Evolutionary conservation across 2,888 invertebrate species (phyloP).

Genomic region (Agrotis clavis): DNA sequence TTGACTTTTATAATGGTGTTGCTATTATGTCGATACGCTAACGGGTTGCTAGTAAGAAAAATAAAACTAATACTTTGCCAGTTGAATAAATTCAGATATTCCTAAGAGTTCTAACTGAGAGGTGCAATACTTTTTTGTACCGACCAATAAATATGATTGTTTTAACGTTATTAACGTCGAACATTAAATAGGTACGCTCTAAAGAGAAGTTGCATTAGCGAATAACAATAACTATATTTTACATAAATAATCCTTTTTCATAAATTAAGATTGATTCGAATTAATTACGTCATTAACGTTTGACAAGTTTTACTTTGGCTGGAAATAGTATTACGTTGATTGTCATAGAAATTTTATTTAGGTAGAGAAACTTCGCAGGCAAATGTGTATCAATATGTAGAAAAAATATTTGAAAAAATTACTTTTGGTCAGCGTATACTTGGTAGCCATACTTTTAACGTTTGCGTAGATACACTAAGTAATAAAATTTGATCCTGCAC

Average conservation of each 20-base stretch:
- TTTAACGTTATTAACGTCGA: background rate
- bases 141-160: background rate
- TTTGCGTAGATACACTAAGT: too few species aligned
- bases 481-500: too few species aligned
- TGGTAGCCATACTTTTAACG: too few species aligned
- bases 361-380: too few species aligned
- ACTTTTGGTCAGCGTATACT: too few species aligned
- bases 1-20: slow-evolving; percentile 16
- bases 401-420: too few species aligned
- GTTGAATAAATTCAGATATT: background rate
- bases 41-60: background rate
- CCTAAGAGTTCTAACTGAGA: background rate
- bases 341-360: background rate
- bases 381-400: too few species aligned
- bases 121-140: slow-evolving; percentile 36
- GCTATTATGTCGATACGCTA: too few species aligned
- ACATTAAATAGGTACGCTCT: slow-evolving; percentile 12
- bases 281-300: slow-evolving; percentile 5
- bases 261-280: too few species aligned
- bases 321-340: background rate
- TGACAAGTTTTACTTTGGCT: background rate
- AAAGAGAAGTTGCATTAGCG: background rate
- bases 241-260: too few species aligned
- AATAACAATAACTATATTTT: too few species aligned
- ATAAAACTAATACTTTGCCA: background rate